Evolutionary conservation across 2,888 invertebrate species (phyloP).

Genomic region (Agrypnus murinus): DNA sequence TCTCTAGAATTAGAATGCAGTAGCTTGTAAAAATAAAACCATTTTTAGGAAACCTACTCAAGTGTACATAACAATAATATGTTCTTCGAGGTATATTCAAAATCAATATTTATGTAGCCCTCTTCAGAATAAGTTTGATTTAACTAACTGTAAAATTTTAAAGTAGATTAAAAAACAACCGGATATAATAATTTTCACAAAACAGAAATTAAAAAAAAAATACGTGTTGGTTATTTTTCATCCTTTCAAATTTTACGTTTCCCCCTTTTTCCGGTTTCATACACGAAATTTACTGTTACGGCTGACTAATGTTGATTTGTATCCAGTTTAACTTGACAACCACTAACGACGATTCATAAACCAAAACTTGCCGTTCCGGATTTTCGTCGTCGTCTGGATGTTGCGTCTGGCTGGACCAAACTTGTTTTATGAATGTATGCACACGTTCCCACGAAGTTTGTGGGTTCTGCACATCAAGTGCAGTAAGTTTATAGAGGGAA

Average conservation of each 20-base stretch:
- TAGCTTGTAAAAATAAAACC: conserved; percentile 44
- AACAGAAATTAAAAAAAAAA: too few species aligned
- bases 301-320: background rate
- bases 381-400: conserved; percentile 42
- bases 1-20: conserved; percentile 35
- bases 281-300: background rate
- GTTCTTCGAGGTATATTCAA: conserved; percentile 27
- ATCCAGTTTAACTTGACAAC: conserved; percentile 5
- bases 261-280: background rate
- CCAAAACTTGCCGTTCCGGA: conserved; percentile 37
- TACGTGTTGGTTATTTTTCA: background rate
- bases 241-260: background rate
- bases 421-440: conserved; percentile 49
- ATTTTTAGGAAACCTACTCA: conserved; percentile 33
- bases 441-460: conserved; percentile 47
- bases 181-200: background rate
- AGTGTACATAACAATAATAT: conserved; percentile 31
- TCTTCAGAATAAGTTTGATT: conserved; percentile 11
- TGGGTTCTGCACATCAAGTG: conserved; percentile 25
- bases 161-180: background rate
- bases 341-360: conserved; percentile 35
- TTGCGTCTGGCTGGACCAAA: conserved; percentile 48
- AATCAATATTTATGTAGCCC: conserved; percentile 41
- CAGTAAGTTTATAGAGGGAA: conserved; percentile 12
- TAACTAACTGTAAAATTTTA: conserved; percentile 13